A percentile compares a stretch with the other conserved stretches of the same genome.
Evolutionary conservation across 2,797 vertebrate species (phyloP).

Genomic region (Molossus molossus): DNA sequence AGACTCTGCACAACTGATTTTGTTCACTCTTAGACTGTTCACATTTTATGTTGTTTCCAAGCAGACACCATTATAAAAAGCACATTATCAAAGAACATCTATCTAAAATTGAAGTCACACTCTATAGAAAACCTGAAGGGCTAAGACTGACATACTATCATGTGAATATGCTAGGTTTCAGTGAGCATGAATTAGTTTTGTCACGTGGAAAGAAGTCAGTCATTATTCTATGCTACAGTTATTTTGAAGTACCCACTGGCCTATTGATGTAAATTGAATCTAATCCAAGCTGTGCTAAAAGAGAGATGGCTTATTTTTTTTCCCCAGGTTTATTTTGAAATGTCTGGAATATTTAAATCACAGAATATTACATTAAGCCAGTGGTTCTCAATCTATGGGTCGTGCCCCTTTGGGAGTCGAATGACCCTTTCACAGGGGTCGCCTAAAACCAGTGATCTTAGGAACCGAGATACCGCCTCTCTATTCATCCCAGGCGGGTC

Average conservation of each 20-base stretch:
- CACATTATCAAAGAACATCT: conserved; percentile 24
- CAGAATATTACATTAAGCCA: neutral
- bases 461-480: too few species aligned
- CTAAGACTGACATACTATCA: neutral
- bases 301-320: neutral
- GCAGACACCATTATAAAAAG: conserved; percentile 29
- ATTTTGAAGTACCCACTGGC: neutral
- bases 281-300: neutral
- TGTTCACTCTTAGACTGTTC: neutral
- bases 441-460: too few species aligned
- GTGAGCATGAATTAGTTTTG: neutral
- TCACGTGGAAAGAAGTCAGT: neutral
- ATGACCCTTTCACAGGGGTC: too few species aligned
- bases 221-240: conserved; percentile 8
- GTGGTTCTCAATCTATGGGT: too few species aligned
- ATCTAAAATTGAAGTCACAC: conserved; percentile 50
- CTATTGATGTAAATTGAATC: neutral
- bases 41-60: conserved; percentile 7
- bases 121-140: neutral
- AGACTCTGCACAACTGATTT: neutral
- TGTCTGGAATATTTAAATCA: conserved; percentile 27
- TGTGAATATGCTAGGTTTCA: neutral
- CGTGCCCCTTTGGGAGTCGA: too few species aligned
- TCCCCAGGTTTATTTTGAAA: neutral
- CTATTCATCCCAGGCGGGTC: too few species aligned